Base-by-base conservation (phyloP, 2,113 vertebrate genomes). In the Petrocephalus microphthalmus region DNA sequence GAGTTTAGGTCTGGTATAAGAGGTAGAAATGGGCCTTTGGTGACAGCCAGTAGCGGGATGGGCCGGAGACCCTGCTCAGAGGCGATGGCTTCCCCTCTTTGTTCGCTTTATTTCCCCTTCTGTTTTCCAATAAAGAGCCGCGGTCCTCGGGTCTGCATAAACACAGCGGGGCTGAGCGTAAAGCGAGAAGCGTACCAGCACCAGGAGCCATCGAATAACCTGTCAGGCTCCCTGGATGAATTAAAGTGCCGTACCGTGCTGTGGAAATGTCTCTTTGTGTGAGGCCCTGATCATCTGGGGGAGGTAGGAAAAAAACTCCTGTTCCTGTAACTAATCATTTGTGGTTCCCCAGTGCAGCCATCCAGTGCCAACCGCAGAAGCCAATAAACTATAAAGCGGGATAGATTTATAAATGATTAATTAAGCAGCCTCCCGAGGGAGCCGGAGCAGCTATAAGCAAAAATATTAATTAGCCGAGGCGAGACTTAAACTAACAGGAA, bases 391-490 rank as follows among this genome's bases (percentile, higher is more conserved):
- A 94, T 93, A 94, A 95, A 94, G 94, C 94, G 95, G 94, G 94
- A 95, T 94, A 95, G 95, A 95, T 96, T 96, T 95, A 96, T 96
- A 95, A 96, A 96, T 96, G 95, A 96, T 96, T 96, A 95, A 96
- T 96, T 96, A 95, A 96, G 93, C 90, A 90, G 91, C 89, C 92
- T 95, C 95, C 93, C 94, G 88, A 49, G 92, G 94, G 95, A 93
- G 91, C 92, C 87, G 87, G 94, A 93, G 93, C 94, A 93, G 94
- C 95, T 95, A 95, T 95, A 95, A 94, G 94, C 94, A 95, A 95
- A 95, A 96, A 95, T 95, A 96, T 95, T 95, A 95, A 96, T 96
- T 96, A 96, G 95, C 93, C 93, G 90, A 95, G 94, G 95, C 93
- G 94, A 96, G 94, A 93, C 94, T 95, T 95, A 95, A 96, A 95